Base-by-base conservation (phyloP, 2,113 vertebrate species). In the Podarcis raffonei region DNA sequence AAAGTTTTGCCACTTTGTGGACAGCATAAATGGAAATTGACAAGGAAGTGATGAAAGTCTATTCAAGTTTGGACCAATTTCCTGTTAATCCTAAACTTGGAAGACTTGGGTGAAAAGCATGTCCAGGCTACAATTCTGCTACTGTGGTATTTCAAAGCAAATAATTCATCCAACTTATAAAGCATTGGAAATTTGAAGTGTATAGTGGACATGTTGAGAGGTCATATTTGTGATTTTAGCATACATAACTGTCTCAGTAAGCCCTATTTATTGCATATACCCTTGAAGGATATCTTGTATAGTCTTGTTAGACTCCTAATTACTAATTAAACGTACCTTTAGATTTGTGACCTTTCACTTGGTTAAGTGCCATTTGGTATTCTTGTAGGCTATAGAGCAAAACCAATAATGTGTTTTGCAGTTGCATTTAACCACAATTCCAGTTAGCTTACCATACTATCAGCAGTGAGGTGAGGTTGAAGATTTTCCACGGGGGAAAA, bases 121-220 rank as follows among this genome's bases (percentile, higher is more conserved):
- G 86, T 90, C 69, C 16, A 30, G 88, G 65, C 92, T 95, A 5
- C 42, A 87, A 81, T 92, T 96, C 92, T 95, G 84, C 93, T 95
- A 84, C 91, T 2, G 0, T n/a, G 37, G 37, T 89, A 92, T 96
- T 94, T 95, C 86, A 3, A 87, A 93, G 87, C 90, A 90, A 93
- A 93, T 96, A 96, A 91, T 96, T 96, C 88, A 95, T 92, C 84
- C 77, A 90, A 93, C 93, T 94, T 96, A 95, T 93, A 96, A 97
- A 93, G 89, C 94, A 96, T 94, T 95, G 93, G 94, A 97, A 96
- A 96, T 96, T 96, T 53, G 48, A 53, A 53, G 93, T 95, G 96
- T 96, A 96, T 97, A 96, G 95, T 97, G 95, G 93, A 95, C 96
- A 95, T 90, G 77, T 92, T 95, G 96, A 94, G 95, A 96, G 94